Base-by-base conservation (phyloP, 2,888 invertebrate species). In the Choristoneura rosaceana region DNA sequence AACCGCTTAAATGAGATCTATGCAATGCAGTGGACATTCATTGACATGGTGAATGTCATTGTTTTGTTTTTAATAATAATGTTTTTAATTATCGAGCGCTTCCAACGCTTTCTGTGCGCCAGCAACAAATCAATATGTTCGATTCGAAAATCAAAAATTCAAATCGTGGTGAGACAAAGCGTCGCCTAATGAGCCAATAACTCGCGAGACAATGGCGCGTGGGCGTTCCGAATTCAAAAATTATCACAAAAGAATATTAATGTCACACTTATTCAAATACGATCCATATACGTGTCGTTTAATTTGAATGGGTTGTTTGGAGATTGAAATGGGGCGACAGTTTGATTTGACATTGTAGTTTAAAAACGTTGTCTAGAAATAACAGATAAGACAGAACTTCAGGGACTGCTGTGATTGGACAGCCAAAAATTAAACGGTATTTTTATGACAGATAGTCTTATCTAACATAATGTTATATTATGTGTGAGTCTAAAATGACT, bases 231-330 rank as follows among this genome's bases (percentile, higher is more conserved):
- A 91, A 92, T 89, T 90, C 89, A 81, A 90, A 64, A 90, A 92
- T 92, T 91, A 92, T 90, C 91, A 91, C 91, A 92, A 92, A 93
- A 92, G 94, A 93, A 93, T 93, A 93, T 92, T 93, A 92, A 94
- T 92, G 93, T 88, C 87, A 90, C 93, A 91, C 91, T 94, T 92
- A 93, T 93, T 94, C 93, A 93, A 93, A 94, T 93, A 92, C 84
- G 89, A 89, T 91, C 89, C 90, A 91, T 91, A 91, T 92, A 92
- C 91, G 88, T 87, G 89, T 86, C 87, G 83, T 87, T 87, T 88
- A 87, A 90, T 90, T 90, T 89, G 87, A 90, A 90, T 88, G 84
- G 55, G 85, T 87, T 87, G 85, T 71, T 67, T 38, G 69, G 55
- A 55, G 59, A 17, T 41, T 61, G 60, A 59, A 70, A 70, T 67